A percentile compares a stretch with the other conserved stretches of the same genome.
phyloP scores from a whole-genome alignment of 2,113 vertebrate species.

The Phasianus colchicus region DNA sequence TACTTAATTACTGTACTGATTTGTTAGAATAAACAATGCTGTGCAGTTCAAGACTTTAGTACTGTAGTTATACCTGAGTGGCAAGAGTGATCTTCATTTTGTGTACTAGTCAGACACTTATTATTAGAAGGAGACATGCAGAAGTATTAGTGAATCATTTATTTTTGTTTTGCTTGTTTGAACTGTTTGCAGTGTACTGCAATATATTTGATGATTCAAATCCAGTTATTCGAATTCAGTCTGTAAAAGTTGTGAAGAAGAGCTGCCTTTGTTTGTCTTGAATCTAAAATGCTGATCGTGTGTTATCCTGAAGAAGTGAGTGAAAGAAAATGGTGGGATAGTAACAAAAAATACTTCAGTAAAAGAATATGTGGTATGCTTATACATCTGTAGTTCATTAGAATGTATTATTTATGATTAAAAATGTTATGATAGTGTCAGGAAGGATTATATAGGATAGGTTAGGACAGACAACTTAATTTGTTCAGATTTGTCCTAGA shows the following conservation, averaged over 20 bases:
- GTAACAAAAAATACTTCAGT: not conserved
- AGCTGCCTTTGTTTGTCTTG: not conserved
- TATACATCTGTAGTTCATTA: accelerated
- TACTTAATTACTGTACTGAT: not conserved
- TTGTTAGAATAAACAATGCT: not conserved
- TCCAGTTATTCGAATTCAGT: not conserved
- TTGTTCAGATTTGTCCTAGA: not conserved
- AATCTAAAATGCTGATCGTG: not conserved
- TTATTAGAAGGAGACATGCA: not conserved
- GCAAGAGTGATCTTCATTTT: not conserved
- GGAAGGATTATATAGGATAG: not conserved
- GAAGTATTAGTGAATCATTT: not conserved
- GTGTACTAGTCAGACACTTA: not conserved
- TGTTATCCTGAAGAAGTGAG: not conserved
- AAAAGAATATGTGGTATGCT: not conserved
- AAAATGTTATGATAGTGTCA: not conserved
- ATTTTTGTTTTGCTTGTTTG: not conserved
- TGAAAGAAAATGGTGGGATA: not conserved
- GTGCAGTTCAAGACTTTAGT: not conserved
- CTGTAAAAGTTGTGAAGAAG: not conserved
- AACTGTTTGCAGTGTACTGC: not conserved
- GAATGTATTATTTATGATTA: not conserved
- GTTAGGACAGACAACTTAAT: not conserved
- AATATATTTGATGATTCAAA: not conserved
- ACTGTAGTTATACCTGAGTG: not conserved